Conservation (phyloP, 2,888 invertebrate genomes). For the Mactromeris polynyma region DNA sequence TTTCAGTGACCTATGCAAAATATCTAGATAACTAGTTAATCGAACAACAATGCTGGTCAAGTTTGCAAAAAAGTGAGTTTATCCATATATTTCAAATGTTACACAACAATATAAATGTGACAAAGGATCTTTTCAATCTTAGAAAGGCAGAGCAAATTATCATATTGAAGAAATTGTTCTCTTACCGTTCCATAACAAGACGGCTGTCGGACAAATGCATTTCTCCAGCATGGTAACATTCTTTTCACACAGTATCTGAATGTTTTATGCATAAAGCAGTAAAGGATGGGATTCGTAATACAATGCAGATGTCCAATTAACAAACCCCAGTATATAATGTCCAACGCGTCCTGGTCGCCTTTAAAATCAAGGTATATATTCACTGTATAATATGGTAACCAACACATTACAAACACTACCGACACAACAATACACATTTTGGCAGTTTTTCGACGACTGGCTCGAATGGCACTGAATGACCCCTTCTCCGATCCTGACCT, state of each 20-base stretch:
- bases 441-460: constrained; percentile 92
- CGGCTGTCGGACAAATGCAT: constrained; percentile 30
- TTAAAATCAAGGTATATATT: constrained; percentile 90
- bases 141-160: too few relatives aligned
- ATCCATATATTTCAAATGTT: too few relatives aligned
- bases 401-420: constrained; percentile 92
- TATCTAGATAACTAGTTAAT: too few relatives aligned
- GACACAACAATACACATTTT: constrained; percentile 92
- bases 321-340: constrained; percentile 90
- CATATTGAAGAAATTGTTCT: background rate
- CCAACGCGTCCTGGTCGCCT: constrained; percentile 86
- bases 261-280: constrained; percentile 92
- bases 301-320: constrained; percentile 92
- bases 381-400: constrained; percentile 93
- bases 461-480: constrained; percentile 85
- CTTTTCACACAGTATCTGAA: constrained; percentile 87
- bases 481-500: constrained; percentile 60
- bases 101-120: too few relatives aligned
- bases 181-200: constrained; percentile 65
- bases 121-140: too few relatives aligned
- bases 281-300: constrained; percentile 92
- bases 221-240: constrained; percentile 65
- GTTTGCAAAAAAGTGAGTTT: too few relatives aligned
- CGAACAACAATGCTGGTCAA: too few relatives aligned
- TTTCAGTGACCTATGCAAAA: too few relatives aligned